Evolutionary conservation across 2,888 invertebrate species (phyloP).

Genomic region (Andrena camellia): DNA sequence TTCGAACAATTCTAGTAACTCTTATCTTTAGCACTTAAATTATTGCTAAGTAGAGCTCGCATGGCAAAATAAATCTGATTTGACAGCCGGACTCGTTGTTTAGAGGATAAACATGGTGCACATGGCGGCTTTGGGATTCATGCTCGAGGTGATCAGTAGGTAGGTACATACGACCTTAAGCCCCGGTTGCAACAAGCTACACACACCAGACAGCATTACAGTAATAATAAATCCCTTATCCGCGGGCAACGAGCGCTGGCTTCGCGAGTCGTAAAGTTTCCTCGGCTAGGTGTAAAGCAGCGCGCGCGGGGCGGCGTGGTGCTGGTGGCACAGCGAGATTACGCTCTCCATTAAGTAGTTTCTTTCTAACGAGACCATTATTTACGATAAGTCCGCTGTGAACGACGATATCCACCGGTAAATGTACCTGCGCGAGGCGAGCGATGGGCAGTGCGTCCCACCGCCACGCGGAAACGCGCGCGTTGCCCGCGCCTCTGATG

Average conservation of each 20-base stretch:
- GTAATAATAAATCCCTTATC: constrained; percentile 48
- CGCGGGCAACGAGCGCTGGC: constrained; percentile 16
- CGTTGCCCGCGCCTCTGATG: background rate
- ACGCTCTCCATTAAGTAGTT: constrained; percentile 54
- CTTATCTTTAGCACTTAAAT: too few species aligned
- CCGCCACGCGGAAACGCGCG: constrained; percentile 30
- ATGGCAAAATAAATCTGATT: background rate
- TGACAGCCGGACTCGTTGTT: background rate
- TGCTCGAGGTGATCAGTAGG: background rate
- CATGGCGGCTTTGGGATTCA: too few species aligned
- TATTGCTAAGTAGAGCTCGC: background rate
- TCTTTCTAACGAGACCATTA: constrained; percentile 56
- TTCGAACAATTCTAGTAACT: too few species aligned
- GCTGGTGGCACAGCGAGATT: constrained; percentile 53
- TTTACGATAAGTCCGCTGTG: constrained; percentile 49
- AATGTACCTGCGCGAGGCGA: constrained; percentile 31
- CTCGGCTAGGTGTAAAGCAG: constrained; percentile 36
- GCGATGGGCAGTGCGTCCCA: constrained; percentile 7
- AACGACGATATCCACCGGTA: constrained; percentile 44
- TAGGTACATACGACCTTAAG: background rate
- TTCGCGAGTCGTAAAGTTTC: constrained; percentile 44
- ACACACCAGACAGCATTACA: constrained; percentile 12
- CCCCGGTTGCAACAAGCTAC: constrained; percentile 8
- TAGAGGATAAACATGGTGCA: constrained; percentile 1
- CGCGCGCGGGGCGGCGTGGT: constrained; percentile 7